A percentile compares a stretch with the other conserved stretches of the same genome.
Conservation (phyloP, 2,888 invertebrate genomes). For the Euplexia lucipara region DNA sequence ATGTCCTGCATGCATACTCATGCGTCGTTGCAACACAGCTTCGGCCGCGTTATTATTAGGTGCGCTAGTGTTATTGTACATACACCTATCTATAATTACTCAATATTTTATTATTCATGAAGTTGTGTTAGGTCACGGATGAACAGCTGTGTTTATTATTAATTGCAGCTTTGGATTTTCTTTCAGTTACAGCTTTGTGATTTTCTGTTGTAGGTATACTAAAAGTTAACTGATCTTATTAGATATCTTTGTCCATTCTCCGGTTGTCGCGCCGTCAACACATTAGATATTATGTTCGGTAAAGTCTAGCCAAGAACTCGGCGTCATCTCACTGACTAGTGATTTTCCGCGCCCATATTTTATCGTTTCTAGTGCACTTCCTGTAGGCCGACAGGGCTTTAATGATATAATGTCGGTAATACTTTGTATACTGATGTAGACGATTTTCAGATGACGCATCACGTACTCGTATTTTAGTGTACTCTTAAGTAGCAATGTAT, state of each 20-base stretch:
- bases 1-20: constrained; percentile 61
- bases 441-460: too few relatives aligned
- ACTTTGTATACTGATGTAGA: background rate
- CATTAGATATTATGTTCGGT: constrained; percentile 11
- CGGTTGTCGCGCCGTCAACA: constrained; percentile 24
- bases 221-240: constrained; percentile 4
- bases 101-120: constrained; percentile 57
- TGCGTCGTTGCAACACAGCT: constrained; percentile 54
- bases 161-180: constrained; percentile 7
- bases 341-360: constrained; percentile 48
- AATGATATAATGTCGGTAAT: background rate
- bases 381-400: background rate
- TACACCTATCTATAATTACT: constrained; percentile 36
- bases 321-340: constrained; percentile 26
- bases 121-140: constrained; percentile 54
- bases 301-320: constrained; percentile 38
- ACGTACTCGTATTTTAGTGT: too few relatives aligned
- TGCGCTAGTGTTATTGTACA: constrained; percentile 35
- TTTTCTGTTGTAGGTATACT: background rate
- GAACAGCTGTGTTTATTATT: constrained; percentile 49
- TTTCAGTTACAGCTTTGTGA: too few relatives aligned
- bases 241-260: constrained; percentile 27
- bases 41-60: constrained; percentile 53
- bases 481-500: too few relatives aligned
- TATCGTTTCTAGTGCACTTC: constrained; percentile 15